phyloP scores from a whole-genome alignment of 1,140 invertebrate species.

The Pseudomyrmex dendroicus region DNA sequence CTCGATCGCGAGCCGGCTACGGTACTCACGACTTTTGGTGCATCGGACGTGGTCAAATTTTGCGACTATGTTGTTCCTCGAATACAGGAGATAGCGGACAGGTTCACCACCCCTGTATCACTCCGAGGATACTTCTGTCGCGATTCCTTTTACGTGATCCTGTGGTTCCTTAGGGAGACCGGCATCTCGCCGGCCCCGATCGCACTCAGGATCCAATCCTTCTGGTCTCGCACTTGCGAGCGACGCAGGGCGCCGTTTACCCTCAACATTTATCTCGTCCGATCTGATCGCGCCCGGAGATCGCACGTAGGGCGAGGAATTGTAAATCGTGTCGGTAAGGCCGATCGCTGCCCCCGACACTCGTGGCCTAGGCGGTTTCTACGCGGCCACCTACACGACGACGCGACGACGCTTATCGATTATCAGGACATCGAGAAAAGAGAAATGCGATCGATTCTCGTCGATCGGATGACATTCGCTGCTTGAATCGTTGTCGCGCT shows the following conservation, averaged over 20 bases:
- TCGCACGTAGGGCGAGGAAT: conserved; percentile 40
- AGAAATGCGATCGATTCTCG: conserved; percentile 60
- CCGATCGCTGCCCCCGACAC: conserved; percentile 64
- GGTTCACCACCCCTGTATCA: conserved; percentile 39
- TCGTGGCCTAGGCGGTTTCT: conserved; percentile 54
- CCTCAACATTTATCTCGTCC: conserved; percentile 69
- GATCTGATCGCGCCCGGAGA: conserved; percentile 29
- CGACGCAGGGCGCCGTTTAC: conserved; percentile 49
- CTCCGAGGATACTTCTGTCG: conserved; percentile 24
- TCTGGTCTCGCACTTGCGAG: conserved; percentile 60
- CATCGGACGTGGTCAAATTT: conserved; percentile 54
- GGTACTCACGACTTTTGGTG: conserved; percentile 68
- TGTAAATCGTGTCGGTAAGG: conserved; percentile 68
- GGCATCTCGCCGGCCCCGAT: conserved; percentile 67
- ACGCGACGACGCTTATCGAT: conserved; percentile 73
- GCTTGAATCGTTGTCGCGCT: background rate
- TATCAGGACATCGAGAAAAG: conserved; percentile 78
- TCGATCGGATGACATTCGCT: conserved; percentile 53
- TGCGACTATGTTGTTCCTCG: conserved; percentile 40
- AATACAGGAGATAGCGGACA: background rate
- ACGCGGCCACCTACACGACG: conserved; percentile 59
- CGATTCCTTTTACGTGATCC: conserved; percentile 80
- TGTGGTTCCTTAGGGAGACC: conserved; percentile 81
- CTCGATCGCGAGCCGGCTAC: conserved; percentile 7
- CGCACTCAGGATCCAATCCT: conserved; percentile 32